phyloP scores from a whole-genome alignment of 2,797 vertebrate species.

The Austrolebias charrua region DNA sequence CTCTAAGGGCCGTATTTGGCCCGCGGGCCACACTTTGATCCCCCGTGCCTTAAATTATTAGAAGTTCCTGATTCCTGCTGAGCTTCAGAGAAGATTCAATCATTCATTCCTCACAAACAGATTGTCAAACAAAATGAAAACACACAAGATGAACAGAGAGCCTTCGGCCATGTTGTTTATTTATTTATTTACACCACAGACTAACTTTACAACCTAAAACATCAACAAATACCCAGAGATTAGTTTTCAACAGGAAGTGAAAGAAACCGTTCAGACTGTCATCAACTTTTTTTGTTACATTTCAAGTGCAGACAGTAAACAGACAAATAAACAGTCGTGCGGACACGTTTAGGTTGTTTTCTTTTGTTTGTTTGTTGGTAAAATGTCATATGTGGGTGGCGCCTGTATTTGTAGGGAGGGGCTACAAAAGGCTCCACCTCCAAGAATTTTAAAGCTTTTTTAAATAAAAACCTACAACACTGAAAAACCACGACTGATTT shows the following conservation, averaged over 20 bases:
- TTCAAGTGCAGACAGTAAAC: slow-evolving; percentile 44
- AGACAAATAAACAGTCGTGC: slow-evolving; percentile 25
- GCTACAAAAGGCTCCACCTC: not conserved
- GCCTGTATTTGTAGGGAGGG: not conserved
- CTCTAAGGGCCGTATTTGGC: too few relatives aligned
- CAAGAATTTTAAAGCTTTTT: not conserved
- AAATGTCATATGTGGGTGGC: not conserved
- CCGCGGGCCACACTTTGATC: too few relatives aligned
- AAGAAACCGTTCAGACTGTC: not conserved
- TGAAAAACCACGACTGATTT: not conserved
- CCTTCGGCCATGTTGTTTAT: not conserved
- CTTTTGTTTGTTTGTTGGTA: not conserved
- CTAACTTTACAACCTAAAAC: slow-evolving; percentile 23
- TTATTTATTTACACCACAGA: slow-evolving; percentile 31
- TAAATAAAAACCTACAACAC: not conserved
- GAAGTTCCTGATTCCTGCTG: too few relatives aligned
- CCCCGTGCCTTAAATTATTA: too few relatives aligned
- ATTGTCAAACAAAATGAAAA: not conserved
- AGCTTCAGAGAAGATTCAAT: too few relatives aligned
- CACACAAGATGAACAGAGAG: not conserved
- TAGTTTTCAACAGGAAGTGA: slow-evolving; percentile 33
- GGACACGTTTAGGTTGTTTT: not conserved
- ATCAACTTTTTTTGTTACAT: not conserved
- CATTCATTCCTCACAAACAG: too few relatives aligned
- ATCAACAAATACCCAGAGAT: slow-evolving; percentile 15